A percentile compares a stretch with the other conserved stretches of the same genome.
Evolutionary conservation across 2,797 vertebrate genomes (phyloP).

Genomic region (Cossypha dichroa): DNA sequence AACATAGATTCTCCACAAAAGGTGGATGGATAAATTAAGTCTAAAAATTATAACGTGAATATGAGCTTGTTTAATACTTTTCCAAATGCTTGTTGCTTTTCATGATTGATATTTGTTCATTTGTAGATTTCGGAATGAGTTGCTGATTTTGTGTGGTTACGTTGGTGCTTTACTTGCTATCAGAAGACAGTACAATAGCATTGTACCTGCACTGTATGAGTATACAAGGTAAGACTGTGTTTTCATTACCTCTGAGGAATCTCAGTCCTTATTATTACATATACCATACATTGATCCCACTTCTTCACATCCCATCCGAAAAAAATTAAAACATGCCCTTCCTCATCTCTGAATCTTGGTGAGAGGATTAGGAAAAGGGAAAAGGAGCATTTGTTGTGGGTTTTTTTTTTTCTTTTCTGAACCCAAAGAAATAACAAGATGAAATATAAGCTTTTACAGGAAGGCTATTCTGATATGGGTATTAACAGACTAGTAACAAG

Average conservation of each 20-base stretch:
- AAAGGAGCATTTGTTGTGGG: background rate
- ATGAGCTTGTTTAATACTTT: background rate
- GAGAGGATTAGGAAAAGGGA: background rate
- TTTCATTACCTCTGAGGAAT: background rate
- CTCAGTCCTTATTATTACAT: background rate
- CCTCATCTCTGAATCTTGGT: background rate
- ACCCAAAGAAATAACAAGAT: background rate
- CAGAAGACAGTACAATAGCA: constrained; percentile 87
- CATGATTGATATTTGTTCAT: background rate
- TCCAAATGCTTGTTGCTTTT: background rate
- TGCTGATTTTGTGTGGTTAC: constrained; percentile 93
- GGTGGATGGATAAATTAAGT: background rate
- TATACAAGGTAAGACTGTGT: constrained; percentile 87
- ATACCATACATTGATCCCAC: background rate
- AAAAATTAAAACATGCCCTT: background rate
- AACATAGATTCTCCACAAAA: background rate
- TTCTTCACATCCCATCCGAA: background rate
- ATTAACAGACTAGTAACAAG: background rate
- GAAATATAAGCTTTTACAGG: background rate
- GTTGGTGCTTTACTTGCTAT: constrained; percentile 89
- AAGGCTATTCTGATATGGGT: background rate
- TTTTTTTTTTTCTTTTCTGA: background rate
- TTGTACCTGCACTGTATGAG: constrained; percentile 94
- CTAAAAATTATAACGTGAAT: background rate
- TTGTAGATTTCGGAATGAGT: constrained; percentile 88